phyloP scores from a whole-genome alignment of 2,888 invertebrate species.

The Cecidostiba fungosa region DNA sequence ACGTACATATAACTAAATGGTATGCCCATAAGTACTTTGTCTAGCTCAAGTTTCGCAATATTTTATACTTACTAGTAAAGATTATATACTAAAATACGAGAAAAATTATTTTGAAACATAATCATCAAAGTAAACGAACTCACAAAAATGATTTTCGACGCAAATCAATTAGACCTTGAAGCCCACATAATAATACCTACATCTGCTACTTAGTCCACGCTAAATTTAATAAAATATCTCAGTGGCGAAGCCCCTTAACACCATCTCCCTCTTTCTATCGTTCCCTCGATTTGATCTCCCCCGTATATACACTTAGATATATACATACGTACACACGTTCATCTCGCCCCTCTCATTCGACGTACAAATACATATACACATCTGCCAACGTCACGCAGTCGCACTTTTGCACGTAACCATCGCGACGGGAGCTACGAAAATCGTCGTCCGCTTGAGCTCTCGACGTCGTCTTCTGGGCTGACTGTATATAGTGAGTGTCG shows the following conservation, averaged over 20 bases:
- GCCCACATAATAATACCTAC: no score
- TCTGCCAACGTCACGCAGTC: not conserved
- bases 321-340: not conserved
- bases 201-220: no score
- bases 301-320: not conserved
- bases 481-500: not conserved
- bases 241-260: not conserved
- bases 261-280: not conserved
- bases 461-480: not conserved
- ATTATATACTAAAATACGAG: no score
- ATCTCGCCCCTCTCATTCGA: not conserved
- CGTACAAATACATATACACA: not conserved
- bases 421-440: not conserved
- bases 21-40: not conserved
- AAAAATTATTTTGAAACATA: no score
- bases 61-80: no score
- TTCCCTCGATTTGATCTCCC: constrained; percentile 12
- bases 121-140: no score
- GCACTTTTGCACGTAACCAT: not conserved
- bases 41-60: not conserved
- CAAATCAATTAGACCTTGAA: not conserved
- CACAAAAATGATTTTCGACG: not conserved
- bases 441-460: not conserved
- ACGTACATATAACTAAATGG: not conserved
- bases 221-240: not conserved